Conservation (phyloP, 1,140 invertebrate genomes). For the Nymphalis io region DNA sequence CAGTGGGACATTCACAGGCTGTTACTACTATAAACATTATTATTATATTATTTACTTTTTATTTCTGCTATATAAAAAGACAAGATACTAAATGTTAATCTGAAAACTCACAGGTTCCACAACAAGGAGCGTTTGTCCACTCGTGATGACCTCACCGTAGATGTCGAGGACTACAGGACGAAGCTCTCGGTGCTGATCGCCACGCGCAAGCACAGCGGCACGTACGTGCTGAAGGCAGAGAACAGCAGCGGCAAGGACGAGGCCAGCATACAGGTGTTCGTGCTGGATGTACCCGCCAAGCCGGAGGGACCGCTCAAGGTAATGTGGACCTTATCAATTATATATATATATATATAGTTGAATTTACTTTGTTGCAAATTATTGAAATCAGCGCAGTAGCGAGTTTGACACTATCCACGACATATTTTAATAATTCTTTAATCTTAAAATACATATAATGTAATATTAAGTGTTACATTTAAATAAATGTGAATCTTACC, state of each 20-base stretch:
- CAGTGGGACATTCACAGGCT: too few relatives aligned
- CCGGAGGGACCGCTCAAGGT: conserved; percentile 96
- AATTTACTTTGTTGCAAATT: conserved; percentile 7
- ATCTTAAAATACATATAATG: too few relatives aligned
- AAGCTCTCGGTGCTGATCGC: conserved; percentile 89
- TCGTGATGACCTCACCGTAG: conserved; percentile 87
- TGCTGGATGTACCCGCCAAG: conserved; percentile 93
- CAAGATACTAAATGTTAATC: neutral
- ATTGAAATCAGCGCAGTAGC: too few relatives aligned
- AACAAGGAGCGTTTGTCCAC: conserved; percentile 88
- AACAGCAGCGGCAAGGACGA: conserved; percentile 96
- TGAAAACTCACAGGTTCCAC: conserved; percentile 80
- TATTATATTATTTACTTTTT: too few relatives aligned
- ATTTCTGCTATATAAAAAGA: too few relatives aligned
- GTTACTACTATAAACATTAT: too few relatives aligned
- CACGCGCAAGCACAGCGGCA: conserved; percentile 91
- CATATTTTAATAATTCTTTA: too few relatives aligned
- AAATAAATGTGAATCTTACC: too few relatives aligned
- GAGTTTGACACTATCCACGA: too few relatives aligned
- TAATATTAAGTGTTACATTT: too few relatives aligned
- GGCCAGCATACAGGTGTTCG: conserved; percentile 92
- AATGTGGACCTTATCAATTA: conserved; percentile 2
- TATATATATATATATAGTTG: neutral
- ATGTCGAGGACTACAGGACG: conserved; percentile 92
- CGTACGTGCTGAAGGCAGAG: conserved; percentile 92